Evolutionary conservation across 2,113 vertebrate genomes (phyloP), one percentile per base, ranked within the genome.

Genomic region (Carollia perspicillata): DNA sequence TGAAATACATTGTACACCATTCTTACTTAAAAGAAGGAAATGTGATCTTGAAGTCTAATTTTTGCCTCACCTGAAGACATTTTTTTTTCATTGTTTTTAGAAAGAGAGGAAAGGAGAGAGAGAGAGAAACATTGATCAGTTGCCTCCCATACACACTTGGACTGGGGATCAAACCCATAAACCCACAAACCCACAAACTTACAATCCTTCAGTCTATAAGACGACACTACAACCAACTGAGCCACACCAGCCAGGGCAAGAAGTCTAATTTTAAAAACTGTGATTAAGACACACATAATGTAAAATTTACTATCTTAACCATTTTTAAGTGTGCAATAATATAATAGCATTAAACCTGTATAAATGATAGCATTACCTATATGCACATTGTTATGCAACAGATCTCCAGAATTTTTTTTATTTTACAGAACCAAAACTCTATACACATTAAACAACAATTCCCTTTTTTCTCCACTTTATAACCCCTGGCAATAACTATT

Each of bases 401-500:
- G 40, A 88, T 65, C n/a, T 72, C 44, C 42, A 63, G 65, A 60
- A 53, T 13, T 49, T 88, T 63, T 63, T 68, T 44, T 30, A 68
- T 88, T 65, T 87, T 78, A 44, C 37, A 88, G 65, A 90, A 60
- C 22, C 65, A 28, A 94, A 49, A 65, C 18, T 68, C 40, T 74
- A 0, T 37, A 51, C 14, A 6, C 6, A 14, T 71, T 58, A 51
- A 26, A 66, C 7, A 33, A 66, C 7, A 10, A 11, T 13, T 55
- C 33, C 22, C 0, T 8, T 13, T 40, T 49, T 37, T 8, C 8
- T 14, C 0, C 6, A 22, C n/a, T 22, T 37, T 26, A 7, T 11
- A 42, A 11, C 3, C 5, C 13, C 30, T 63, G 23, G 37, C 12
- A 63, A 47, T 5, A 10, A 87, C 18, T 44, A 44, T 51, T 35